Conservation (phyloP, 2,113 vertebrate genomes). For the Protobothrops mucrosquamatus region DNA sequence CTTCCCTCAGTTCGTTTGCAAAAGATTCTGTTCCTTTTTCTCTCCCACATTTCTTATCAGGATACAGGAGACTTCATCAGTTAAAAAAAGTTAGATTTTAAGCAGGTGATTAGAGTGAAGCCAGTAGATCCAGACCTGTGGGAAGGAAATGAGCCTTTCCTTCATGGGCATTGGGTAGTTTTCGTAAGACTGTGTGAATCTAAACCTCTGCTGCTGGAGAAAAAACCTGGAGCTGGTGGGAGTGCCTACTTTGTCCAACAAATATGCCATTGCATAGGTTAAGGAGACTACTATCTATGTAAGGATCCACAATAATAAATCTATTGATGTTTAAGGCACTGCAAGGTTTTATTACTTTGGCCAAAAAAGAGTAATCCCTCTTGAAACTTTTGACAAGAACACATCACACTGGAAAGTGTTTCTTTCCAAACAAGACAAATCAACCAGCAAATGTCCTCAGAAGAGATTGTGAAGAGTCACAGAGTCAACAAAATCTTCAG, state of each 20-base stretch:
- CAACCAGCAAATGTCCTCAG: not conserved
- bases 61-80: not conserved
- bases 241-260: not conserved
- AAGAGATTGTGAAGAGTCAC: not conserved
- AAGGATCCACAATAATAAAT: not conserved
- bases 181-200: not conserved
- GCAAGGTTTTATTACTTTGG: not conserved
- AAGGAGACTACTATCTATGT: too few species aligned
- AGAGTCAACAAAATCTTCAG: not conserved
- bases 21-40: not conserved
- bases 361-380: not conserved
- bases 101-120: not conserved
- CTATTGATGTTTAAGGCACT: not conserved
- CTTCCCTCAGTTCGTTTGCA: not conserved
- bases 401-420: not conserved
- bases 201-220: not conserved
- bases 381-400: not conserved
- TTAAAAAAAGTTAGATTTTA: not conserved
- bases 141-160: conserved; percentile 12
- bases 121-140: not conserved
- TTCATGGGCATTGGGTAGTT: conserved; percentile 2
- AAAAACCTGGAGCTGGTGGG: not conserved
- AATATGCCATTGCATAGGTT: not conserved
- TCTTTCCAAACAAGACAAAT: not conserved
- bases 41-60: not conserved